Conservation (phyloP, 2,888 invertebrate genomes). For the Choristoneura rosaceana region DNA sequence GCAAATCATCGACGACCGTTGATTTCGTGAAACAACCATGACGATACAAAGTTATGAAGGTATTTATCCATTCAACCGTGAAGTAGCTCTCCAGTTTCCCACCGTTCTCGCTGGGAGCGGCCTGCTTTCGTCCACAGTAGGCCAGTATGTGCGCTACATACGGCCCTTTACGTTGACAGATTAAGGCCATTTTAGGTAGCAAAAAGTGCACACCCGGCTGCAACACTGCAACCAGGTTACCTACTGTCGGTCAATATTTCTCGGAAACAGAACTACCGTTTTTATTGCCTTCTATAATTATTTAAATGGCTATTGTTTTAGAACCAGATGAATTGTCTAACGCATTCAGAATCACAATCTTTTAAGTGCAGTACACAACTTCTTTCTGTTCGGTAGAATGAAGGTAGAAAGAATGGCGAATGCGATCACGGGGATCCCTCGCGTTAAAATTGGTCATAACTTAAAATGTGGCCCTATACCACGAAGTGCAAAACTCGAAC, state of each 20-base stretch:
- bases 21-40: slow-evolving; percentile 5
- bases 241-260: not conserved
- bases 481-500: too few relatives aligned
- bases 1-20: not conserved
- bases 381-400: too few relatives aligned
- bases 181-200: slow-evolving; percentile 65
- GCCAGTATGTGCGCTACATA: slow-evolving; percentile 56
- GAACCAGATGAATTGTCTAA: not conserved
- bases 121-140: slow-evolving; percentile 71
- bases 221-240: slow-evolving; percentile 40
- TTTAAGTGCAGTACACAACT: too few relatives aligned
- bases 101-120: slow-evolving; percentile 69
- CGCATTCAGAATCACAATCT: too few relatives aligned
- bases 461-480: too few relatives aligned
- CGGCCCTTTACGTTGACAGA: slow-evolving; percentile 71
- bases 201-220: slow-evolving; percentile 75
- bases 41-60: not conserved
- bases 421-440: too few relatives aligned
- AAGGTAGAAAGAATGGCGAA: too few relatives aligned
- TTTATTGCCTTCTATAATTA: not conserved
- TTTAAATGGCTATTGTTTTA: not conserved
- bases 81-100: slow-evolving; percentile 65
- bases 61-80: slow-evolving; percentile 39
- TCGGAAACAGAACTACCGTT: not conserved
- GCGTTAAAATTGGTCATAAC: too few relatives aligned